A percentile compares a stretch with the other conserved stretches of the same genome.
These are phyloP conservation scores for Osmerus eperlanus DNA, from an alignment of 2,113 vertebrate genomes.

Conservation along the genomic window DNA sequence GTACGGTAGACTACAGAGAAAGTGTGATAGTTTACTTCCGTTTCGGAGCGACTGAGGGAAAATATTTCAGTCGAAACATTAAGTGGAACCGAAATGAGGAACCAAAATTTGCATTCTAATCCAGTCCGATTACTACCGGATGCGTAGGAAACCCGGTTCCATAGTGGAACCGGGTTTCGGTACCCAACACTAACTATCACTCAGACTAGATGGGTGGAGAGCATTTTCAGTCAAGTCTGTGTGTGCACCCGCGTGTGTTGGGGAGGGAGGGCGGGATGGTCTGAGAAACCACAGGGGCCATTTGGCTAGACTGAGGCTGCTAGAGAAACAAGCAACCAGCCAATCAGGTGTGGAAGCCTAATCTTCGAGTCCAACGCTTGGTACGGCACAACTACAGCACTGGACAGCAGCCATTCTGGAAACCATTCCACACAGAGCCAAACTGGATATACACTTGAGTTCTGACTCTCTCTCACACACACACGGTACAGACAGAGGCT, in stretches of 20 bases:
- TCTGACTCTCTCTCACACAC: conserved; percentile 15
- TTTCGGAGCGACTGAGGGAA: too few species aligned
- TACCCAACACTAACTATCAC: too few species aligned
- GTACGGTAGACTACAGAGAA: too few species aligned
- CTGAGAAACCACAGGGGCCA: conserved; percentile 7
- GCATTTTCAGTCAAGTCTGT: too few species aligned
- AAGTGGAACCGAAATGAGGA: too few species aligned
- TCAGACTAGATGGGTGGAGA: too few species aligned
- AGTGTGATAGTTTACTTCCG: too few species aligned
- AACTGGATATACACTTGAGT: conserved; percentile 13
- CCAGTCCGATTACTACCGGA: too few species aligned
- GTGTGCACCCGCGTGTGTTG: neutral
- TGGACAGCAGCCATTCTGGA: conserved; percentile 37
- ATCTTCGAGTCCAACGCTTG: neutral
- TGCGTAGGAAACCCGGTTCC: too few species aligned
- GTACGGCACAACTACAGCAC: conserved; percentile 36
- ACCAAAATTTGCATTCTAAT: too few species aligned
- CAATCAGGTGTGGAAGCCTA: conserved; percentile 1
- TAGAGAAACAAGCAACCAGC: conserved; percentile 22
- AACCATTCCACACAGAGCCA: conserved; percentile 52
- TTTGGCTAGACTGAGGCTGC: conserved; percentile 24
- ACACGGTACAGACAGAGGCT: conserved; percentile 19
- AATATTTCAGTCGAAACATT: too few species aligned
- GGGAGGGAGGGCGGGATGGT: neutral
- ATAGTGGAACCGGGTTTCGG: too few species aligned